These are phyloP conservation scores for Drosophila seguyi DNA, from an alignment of 1,140 invertebrate genomes.

Conservation along the genomic window DNA sequence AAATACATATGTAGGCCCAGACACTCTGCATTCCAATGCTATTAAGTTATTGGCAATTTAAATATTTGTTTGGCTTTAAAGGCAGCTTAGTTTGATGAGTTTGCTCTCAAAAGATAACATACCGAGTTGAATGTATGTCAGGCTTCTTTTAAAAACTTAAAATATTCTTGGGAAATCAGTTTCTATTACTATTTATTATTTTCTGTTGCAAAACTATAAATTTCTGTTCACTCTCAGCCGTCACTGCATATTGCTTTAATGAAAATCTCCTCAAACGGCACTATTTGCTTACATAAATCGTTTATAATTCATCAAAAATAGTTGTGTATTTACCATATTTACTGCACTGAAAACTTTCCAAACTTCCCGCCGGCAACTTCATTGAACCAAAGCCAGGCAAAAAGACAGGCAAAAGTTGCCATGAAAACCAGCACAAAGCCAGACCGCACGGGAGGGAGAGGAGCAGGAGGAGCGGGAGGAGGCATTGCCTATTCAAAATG, in stretches of 20 bases:
- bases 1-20: conserved; percentile 12
- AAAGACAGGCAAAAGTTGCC: conserved; percentile 15
- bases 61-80: conserved; percentile 31
- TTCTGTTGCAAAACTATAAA: neutral
- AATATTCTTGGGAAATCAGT: neutral
- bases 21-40: neutral
- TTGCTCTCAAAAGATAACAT: conserved; percentile 2
- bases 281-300: conserved; percentile 5
- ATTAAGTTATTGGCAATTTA: conserved; percentile 11
- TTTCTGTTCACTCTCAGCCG: neutral
- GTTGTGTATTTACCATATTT: conserved; percentile 37
- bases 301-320: conserved; percentile 27
- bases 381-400: conserved; percentile 22
- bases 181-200: neutral
- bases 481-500: conserved; percentile 74
- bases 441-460: conserved; percentile 13
- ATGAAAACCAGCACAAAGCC: conserved; percentile 27
- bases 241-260: neutral
- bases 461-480: neutral
- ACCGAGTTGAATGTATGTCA: neutral
- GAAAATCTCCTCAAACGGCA: neutral
- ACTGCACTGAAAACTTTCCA: conserved; percentile 29
- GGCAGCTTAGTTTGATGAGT: neutral
- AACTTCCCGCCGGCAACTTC: conserved; percentile 21
- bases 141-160: neutral